Base-by-base conservation (phyloP, 2,113 vertebrate species). In the Emydocephalus ijimae region DNA sequence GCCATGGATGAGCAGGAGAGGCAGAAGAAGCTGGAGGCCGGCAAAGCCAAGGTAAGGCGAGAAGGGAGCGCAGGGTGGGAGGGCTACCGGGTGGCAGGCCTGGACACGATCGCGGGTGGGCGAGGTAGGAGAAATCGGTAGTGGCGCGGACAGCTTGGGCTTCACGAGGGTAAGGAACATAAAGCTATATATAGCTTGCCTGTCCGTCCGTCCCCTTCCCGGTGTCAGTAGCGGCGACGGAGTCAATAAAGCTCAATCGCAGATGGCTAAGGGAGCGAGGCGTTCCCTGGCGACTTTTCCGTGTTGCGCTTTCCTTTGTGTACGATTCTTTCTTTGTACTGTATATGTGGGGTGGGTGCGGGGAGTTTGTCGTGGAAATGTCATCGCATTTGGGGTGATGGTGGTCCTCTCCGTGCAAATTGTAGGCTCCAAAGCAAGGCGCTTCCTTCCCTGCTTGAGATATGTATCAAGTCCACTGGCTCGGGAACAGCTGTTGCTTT, bases 1-100 rank as follows among this genome's bases (percentile, higher is more conserved):
- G 97, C 97, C 56, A 99, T 99, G 99, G 99, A 99, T 96, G 99
- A 99, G 97, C 98, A 99, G 96, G 98, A 99, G 97, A 96, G 99
- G 94, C 97, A 97, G 96, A 99, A 98, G 97, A 99, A 99, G 96
- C 97, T 99, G 95, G 98, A 99, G 97, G 98, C 98, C 95, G 99
- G 99, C 95, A 99, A 98, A 98, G 99, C 99, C 88, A 99, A 98
- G 99, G 99, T 99, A 96, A 90, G 97, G 92, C n/a, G 1, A 45
- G 89, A 52, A 1, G 26, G 34, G 50, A 91, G 34, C 15, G 43
- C 91, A 69, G n/a, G 48, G 14, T 50, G 1, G 3, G 52, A 0
- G 2, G 14, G 1, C 43, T 0, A 10, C 85, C 90, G 85, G 91
- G 74, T 8, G 85, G 39, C 21, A 9, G 39, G 50, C 45, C 4